Conservation (phyloP, 2,113 vertebrate species). For the Quiscalus mexicanus region DNA sequence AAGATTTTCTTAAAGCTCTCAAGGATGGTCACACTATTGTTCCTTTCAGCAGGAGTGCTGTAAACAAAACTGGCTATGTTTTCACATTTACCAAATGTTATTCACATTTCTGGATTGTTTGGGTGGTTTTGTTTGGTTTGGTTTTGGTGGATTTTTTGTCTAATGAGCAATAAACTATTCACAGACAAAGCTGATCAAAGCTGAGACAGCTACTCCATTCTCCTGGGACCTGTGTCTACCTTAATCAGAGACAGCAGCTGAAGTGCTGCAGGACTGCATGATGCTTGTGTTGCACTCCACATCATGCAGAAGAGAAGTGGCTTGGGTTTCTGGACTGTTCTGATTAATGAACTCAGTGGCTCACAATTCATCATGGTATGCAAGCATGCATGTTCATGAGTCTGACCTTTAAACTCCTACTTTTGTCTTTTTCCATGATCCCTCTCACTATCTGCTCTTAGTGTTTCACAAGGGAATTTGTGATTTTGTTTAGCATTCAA, state of each 20-base stretch:
- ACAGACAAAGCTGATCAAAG: background rate
- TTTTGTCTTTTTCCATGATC: background rate
- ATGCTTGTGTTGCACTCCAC: background rate
- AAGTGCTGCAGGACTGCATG: background rate
- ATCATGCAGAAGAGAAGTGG: background rate
- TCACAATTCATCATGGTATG: background rate
- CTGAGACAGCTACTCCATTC: background rate
- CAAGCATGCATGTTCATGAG: background rate
- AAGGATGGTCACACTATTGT: background rate
- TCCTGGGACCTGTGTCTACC: background rate
- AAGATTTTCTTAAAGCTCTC: background rate
- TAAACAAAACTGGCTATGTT: background rate
- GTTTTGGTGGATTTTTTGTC: background rate
- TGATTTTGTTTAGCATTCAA: background rate
- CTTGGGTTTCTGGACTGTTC: background rate
- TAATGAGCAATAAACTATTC: background rate
- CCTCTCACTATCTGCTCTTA: background rate
- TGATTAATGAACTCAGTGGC: background rate
- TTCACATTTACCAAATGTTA: background rate
- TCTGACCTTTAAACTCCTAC: background rate
- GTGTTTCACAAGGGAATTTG: background rate
- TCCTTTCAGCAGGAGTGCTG: background rate
- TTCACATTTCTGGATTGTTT: background rate
- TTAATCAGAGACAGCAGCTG: background rate
- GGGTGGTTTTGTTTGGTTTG: background rate